A percentile compares a stretch with the other conserved stretches of the same genome.
phyloP scores from a whole-genome alignment of 2,797 vertebrate genomes.

The Neopelma chrysocephalum region DNA sequence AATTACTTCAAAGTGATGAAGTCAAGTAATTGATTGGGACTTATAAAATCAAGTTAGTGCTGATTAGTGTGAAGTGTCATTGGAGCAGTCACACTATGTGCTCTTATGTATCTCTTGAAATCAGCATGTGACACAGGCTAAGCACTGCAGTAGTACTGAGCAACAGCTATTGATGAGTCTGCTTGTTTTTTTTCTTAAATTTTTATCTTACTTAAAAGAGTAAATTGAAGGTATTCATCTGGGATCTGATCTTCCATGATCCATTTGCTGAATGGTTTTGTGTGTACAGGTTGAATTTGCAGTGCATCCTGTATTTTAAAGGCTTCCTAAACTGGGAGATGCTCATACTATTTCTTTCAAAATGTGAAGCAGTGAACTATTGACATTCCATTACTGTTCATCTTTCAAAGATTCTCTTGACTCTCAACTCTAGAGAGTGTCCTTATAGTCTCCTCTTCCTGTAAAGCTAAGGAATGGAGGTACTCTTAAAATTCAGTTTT shows the following conservation, averaged over 20 bases:
- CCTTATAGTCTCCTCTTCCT: background rate
- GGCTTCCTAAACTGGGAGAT: background rate
- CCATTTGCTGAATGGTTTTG: background rate
- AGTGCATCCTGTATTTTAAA: background rate
- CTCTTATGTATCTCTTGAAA: background rate
- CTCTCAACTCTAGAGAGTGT: background rate
- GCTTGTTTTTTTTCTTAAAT: background rate
- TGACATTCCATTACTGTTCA: background rate
- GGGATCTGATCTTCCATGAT: background rate
- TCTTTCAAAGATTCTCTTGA: background rate
- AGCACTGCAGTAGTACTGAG: background rate
- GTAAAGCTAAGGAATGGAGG: background rate
- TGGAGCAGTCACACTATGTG: background rate
- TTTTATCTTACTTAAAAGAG: background rate
- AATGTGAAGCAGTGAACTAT: fast-evolving
- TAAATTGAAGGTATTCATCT: background rate
- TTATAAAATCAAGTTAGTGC: background rate
- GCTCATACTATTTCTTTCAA: background rate
- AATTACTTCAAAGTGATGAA: background rate
- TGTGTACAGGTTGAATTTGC: background rate
- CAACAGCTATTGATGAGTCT: background rate
- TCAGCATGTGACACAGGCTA: background rate
- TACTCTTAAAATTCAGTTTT: background rate
- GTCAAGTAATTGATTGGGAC: background rate
- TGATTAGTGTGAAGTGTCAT: background rate